A percentile compares a stretch with the other conserved stretches of the same genome.
phyloP scores from a whole-genome alignment of 2,113 vertebrate genomes.

The Oryzias woworae region DNA sequence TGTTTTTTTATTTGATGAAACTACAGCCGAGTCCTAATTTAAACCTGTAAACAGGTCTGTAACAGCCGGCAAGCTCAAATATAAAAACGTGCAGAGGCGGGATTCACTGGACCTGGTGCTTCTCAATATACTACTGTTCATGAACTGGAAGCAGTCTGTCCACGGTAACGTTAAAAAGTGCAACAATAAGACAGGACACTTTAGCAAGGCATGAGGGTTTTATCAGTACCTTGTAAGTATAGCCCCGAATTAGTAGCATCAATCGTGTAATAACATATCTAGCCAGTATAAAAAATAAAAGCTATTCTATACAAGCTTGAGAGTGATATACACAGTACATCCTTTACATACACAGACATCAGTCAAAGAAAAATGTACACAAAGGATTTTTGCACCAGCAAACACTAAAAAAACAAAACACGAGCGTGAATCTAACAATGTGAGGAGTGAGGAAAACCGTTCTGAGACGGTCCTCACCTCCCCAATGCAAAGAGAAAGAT shows the following conservation, averaged over 20 bases:
- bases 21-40: conserved; percentile 26
- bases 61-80: conserved; percentile 8
- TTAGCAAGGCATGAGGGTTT: conserved; percentile 28
- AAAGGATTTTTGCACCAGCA: conserved; percentile 6
- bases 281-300: conserved; percentile 70
- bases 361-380: conserved; percentile 14
- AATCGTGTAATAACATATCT: conserved; percentile 45
- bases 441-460: background rate
- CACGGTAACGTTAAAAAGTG: conserved; percentile 63
- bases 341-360: conserved; percentile 41
- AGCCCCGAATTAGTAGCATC: conserved; percentile 39
- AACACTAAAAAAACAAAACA: background rate
- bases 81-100: background rate
- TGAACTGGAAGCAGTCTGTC: conserved; percentile 25
- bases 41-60: conserved; percentile 22
- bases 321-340: conserved; percentile 42
- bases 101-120: background rate
- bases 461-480: conserved; percentile 4
- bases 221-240: conserved; percentile 17
- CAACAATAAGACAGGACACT: conserved; percentile 47
- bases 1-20: conserved; percentile 31
- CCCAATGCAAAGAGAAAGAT: conserved; percentile 7
- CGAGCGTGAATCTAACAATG: background rate
- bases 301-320: conserved; percentile 69
- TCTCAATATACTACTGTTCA: too few species aligned